Evolutionary conservation across 1,140 invertebrate genomes (phyloP).

Genomic region (Atta colombica): DNA sequence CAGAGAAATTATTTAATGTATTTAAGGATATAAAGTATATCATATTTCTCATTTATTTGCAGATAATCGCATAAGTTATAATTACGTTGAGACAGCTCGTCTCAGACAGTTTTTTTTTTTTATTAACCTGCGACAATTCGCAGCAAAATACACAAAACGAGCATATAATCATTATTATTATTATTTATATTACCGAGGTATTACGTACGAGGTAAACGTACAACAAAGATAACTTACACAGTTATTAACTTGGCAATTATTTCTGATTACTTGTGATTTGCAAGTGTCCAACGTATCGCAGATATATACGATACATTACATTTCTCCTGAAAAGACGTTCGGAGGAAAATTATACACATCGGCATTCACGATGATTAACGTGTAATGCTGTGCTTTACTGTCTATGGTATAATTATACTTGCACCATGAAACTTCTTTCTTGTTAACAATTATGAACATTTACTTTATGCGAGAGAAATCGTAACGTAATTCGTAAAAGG

Average conservation of each 20-base stretch:
- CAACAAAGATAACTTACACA: constrained; percentile 30
- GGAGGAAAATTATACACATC: constrained; percentile 28
- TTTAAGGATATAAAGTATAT: neutral
- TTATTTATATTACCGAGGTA: constrained; percentile 17
- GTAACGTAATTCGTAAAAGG: neutral
- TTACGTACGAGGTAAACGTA: neutral
- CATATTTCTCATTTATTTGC: neutral
- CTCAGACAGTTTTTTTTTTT: neutral
- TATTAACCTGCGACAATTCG: constrained; percentile 8
- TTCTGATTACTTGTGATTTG: constrained; percentile 33
- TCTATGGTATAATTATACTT: constrained; percentile 39
- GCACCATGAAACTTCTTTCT: constrained; percentile 24
- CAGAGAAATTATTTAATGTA: neutral
- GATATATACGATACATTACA: neutral
- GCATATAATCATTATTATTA: constrained; percentile 16
- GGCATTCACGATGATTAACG: constrained; percentile 29
- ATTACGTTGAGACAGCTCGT: neutral
- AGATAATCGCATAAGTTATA: neutral
- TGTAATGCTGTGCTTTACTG: constrained; percentile 21
- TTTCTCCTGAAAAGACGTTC: constrained; percentile 23
- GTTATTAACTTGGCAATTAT: constrained; percentile 48
- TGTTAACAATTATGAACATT: constrained; percentile 24
- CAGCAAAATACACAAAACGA: neutral
- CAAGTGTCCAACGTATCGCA: neutral
- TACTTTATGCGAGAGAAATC: constrained; percentile 33